Evolutionary conservation across 2,888 invertebrate species (phyloP).

Genomic region (Ennomos fuscantarius): DNA sequence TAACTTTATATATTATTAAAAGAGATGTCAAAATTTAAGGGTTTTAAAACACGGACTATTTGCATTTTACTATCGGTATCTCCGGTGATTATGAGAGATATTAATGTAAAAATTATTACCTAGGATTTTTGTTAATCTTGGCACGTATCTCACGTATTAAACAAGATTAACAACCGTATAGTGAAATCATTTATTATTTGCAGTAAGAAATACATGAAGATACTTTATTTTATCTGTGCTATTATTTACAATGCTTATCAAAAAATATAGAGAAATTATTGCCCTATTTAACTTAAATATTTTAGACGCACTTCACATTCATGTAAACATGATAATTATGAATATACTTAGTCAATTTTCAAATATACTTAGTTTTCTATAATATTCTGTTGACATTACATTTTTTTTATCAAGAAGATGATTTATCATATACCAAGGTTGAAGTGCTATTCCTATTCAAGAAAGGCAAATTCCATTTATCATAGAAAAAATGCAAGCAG

Average conservation of each 20-base stretch:
- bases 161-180: constrained; percentile 60
- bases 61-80: constrained; percentile 18
- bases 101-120: constrained; percentile 24
- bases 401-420: constrained; percentile 12
- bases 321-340: no score
- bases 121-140: constrained; percentile 54
- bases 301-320: neutral
- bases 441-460: constrained; percentile 17
- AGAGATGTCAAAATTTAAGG: constrained; percentile 20
- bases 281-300: neutral
- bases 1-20: constrained; percentile 17
- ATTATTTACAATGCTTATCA: no score
- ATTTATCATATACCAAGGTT: constrained; percentile 27
- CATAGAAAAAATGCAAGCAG: constrained; percentile 27
- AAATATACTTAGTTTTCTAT: neutral
- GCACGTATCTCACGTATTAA: constrained; percentile 59
- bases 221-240: no score
- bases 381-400: constrained; percentile 1
- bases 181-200: constrained; percentile 60
- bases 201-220: constrained; percentile 48
- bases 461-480: constrained; percentile 31
- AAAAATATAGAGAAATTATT: constrained; percentile 7
- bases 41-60: constrained; percentile 25
- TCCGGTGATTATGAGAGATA: constrained; percentile 24
- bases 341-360: no score